phyloP scores from a whole-genome alignment of 2,113 vertebrate species.

The Alethe diademata region DNA sequence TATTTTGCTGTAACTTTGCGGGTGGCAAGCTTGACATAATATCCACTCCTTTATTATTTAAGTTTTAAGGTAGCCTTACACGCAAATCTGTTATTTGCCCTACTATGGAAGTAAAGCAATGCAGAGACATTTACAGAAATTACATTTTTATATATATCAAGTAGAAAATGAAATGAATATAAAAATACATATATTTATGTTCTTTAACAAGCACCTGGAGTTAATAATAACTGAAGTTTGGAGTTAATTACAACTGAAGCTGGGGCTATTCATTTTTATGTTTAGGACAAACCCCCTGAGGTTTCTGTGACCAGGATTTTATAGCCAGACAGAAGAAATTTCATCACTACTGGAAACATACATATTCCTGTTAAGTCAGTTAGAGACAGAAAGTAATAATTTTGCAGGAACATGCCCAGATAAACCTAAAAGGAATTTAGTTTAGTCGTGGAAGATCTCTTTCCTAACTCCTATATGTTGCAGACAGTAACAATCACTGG shows the following conservation, averaged over 20 bases:
- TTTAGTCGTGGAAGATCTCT: neutral
- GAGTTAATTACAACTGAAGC: conserved; percentile 45
- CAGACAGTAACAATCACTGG: neutral
- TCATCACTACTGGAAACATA: conserved; percentile 11
- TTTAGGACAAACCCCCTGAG: conserved; percentile 5
- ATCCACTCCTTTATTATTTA: neutral
- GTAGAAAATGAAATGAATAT: neutral
- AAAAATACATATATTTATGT: conserved; percentile 15
- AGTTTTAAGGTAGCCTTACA: neutral
- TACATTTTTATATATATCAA: neutral
- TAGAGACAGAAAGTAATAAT: neutral
- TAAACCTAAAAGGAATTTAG: neutral
- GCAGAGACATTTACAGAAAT: conserved; percentile 12
- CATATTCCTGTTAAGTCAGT: neutral
- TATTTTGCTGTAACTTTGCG: conserved; percentile 1
- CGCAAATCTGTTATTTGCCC: neutral
- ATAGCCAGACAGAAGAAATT: conserved; percentile 35
- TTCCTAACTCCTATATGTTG: neutral
- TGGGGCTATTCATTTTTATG: conserved; percentile 24
- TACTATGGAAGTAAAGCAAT: neutral
- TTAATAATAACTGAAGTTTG: conserved; percentile 52
- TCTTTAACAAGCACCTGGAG: conserved; percentile 37
- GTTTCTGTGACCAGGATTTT: conserved; percentile 37
- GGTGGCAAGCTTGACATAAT: neutral
- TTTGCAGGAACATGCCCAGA: neutral